Conservation (phyloP, 2,888 invertebrate species). For the Hedychridium roseum region DNA sequence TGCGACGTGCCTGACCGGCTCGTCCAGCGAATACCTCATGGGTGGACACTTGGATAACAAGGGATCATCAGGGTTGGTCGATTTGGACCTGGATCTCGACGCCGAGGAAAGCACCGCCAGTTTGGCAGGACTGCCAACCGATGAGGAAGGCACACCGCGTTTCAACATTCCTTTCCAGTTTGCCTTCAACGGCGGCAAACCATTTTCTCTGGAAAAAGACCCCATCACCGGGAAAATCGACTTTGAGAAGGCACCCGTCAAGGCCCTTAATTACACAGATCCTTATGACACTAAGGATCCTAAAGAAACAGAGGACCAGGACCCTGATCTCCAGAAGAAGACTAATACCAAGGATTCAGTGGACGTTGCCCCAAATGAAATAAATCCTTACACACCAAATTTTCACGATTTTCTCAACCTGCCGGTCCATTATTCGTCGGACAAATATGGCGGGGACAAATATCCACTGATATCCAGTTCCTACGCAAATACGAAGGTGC, state of each 20-base stretch:
- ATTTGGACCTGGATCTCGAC: slow-evolving; percentile 50
- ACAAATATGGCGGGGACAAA: slow-evolving; percentile 68
- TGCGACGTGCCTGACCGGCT: slow-evolving; percentile 16
- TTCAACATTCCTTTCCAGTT: slow-evolving; percentile 55
- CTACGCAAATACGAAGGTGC: slow-evolving; percentile 77
- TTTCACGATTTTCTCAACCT: slow-evolving; percentile 75
- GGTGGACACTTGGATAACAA: slow-evolving; percentile 54
- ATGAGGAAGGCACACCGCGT: slow-evolving; percentile 42
- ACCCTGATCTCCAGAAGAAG: slow-evolving; percentile 16
- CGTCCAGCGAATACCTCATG: slow-evolving; percentile 41
- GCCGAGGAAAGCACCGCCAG: slow-evolving; percentile 48
- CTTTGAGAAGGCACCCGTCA: slow-evolving; percentile 65
- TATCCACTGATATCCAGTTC: slow-evolving; percentile 76
- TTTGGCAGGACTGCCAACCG: slow-evolving; percentile 23
- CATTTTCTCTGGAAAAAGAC: slow-evolving; percentile 75
- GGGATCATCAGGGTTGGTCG: slow-evolving; percentile 39
- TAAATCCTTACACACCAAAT: slow-evolving; percentile 71
- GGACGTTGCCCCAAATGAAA: slow-evolving; percentile 68
- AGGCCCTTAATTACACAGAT: slow-evolving; percentile 51
- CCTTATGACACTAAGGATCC: slow-evolving; percentile 39
- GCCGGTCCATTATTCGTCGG: slow-evolving; percentile 74
- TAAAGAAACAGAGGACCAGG: slow-evolving; percentile 3
- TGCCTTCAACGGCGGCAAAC: slow-evolving; percentile 73
- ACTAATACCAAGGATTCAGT: slow-evolving; percentile 22
- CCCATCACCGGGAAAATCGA: slow-evolving; percentile 73